Base-by-base conservation (phyloP, 2,797 vertebrate species). In the Argya squamiceps region DNA sequence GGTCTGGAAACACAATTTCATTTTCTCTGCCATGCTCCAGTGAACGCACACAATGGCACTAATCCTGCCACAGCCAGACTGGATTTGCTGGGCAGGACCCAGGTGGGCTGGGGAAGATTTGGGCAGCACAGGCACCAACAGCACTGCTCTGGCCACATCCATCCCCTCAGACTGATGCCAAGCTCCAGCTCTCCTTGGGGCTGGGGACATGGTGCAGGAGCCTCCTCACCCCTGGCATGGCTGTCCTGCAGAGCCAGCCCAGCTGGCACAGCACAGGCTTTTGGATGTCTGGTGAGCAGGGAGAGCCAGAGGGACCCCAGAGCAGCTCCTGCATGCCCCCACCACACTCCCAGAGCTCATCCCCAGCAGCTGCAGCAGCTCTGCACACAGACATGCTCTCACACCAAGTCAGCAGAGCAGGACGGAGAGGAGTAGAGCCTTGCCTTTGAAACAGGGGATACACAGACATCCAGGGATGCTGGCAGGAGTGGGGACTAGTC, bases 1-100 rank as follows among this genome's bases (percentile, higher is more conserved):
- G 62, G 68, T 92, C 92, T 89, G 78, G 24, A 86, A 67, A 95
- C 71, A 92, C 68, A 59, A 79, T 88, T 96, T 96, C 86, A 97
- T 92, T 96, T 83, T 64, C 94, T 67, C 88, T 55, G 94, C 68
- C 84, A 62, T 11, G 84, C 82, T 77, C 67, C 27, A 36, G 70
- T 2, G 15, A 76, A 86, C 19, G 0, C 34, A 59, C 67, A 83
- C 86, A 93, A 93, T 55, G 20, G 26, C 84, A 39, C 63, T 95
- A 97, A 97, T 96, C 95, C 84, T 32, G 62, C 55, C 41, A 24
- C 6, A 56, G 77, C 92, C 71, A n/a, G 80, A 95, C 52, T 64
- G 69, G 86, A 97, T 96, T 81, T 97, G 44, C 75, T 80, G 85
- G 85, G 89, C 71, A 24, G 69, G 50, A 77, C 63, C 85, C 65